Evolutionary conservation across 1,140 invertebrate genomes (phyloP), one percentile per base, ranked within the genome.

Genomic region (Medauroidea extradentata): DNA sequence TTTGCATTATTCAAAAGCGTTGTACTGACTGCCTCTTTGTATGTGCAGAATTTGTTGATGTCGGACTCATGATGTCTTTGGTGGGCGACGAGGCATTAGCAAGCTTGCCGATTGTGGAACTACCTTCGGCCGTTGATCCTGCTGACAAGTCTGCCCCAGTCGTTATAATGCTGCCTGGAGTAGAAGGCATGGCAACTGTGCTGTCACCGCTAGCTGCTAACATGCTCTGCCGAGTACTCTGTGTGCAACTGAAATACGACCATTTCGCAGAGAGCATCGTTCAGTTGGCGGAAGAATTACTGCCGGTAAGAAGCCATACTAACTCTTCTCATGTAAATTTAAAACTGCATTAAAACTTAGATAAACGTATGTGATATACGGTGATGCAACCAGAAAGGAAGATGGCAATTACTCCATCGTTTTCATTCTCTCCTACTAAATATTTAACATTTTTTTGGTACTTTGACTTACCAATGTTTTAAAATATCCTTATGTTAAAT

Each of bases 81-180:
- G 74, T 84, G 38, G 82, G 81, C 2, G 78, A 83, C 43, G 82
- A 83, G 69, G 62, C 73, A 0, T 61, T 70, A 2, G 75, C 71
- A 3, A 63, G 68, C 3, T 73, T 78, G 51, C 76, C 75, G 1
- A 65, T 79, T 42, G 63, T 80, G 11, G 74, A 75, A 66, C 69
- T 80, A 69, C 70, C 78, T 7, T 77, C 78, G 3, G 75, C 78
- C 70, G 67, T 74, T 53, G 73, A 72, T 55, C 73, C 79, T 65
- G 75, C 70, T 5, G 21, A 19, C 8, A 21, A 41, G 19, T 46
- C 55, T 13, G 21, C 49, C 13, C 23, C 82, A 24, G 16, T 72
- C 75, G 75, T 88, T 60, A 90, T 93, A 69, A 80, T 92, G 61
- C 73, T 94, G 39, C 91, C 91, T 53, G 90, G 91, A 16, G 76